These are phyloP conservation scores for Mnemiopsis leidyi DNA, from an alignment of 37 sponge, comb jelly and placozoan species.

Conservation along the genomic window DNA sequence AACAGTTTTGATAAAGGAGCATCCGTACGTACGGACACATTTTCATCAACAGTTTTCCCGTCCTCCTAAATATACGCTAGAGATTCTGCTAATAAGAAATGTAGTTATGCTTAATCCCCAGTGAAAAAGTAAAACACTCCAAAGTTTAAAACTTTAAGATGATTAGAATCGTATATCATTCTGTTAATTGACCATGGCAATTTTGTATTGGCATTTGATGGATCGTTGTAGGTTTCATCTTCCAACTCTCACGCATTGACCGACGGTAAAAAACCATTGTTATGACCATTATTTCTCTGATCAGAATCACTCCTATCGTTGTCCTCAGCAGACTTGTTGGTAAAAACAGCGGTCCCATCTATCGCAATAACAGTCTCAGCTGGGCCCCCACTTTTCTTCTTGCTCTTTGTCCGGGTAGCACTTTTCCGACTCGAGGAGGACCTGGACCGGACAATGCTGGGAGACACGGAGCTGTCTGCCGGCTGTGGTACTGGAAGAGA, in stretches of 20 bases:
- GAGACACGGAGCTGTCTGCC: not conserved
- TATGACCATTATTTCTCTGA: not conserved
- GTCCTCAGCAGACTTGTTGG: not conserved
- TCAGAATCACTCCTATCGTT: not conserved
- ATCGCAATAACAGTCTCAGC: not conserved
- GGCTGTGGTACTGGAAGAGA: not conserved
- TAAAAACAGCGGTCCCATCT: not conserved
- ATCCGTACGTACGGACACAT: too few species aligned
- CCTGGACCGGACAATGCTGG: not conserved
- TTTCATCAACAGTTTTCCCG: too few species aligned
- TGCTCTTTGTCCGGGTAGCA: not conserved
- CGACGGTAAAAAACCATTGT: not conserved
- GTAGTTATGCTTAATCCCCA: too few species aligned
- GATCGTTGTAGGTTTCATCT: too few species aligned
- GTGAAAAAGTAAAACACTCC: too few species aligned
- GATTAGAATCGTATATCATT: too few species aligned
- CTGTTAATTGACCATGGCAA: too few species aligned
- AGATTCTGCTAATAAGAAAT: too few species aligned
- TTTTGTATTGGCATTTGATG: too few species aligned
- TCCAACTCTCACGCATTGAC: not conserved
- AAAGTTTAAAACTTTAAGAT: too few species aligned
- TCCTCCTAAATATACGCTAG: not conserved
- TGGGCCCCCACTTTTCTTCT: not conserved
- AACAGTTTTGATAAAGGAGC: too few species aligned
- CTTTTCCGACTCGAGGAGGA: not conserved